These are phyloP conservation scores for Cotesia chilonis DNA, from an alignment of 1,140 invertebrate species.

Conservation along the genomic window DNA sequence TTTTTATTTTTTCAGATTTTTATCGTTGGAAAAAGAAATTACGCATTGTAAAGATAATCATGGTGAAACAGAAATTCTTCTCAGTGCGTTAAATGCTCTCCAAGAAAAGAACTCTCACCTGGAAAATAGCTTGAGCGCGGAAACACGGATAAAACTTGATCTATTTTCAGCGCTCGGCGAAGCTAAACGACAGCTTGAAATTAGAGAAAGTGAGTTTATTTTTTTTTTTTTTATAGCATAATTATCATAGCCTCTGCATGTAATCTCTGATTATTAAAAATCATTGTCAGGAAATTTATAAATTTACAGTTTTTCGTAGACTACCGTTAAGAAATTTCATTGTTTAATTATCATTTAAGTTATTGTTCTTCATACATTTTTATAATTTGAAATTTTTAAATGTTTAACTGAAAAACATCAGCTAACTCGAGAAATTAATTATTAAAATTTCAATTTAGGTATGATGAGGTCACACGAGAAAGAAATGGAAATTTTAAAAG, in stretches of 20 bases:
- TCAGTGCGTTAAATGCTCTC: conserved; percentile 81
- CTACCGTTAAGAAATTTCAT: too few relatives aligned
- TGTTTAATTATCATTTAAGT: too few relatives aligned
- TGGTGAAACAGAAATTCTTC: conserved; percentile 81
- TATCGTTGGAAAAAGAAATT: conserved; percentile 56
- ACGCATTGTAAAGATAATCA: conserved; percentile 74
- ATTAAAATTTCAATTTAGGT: conserved; percentile 66
- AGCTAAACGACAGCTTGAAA: conserved; percentile 91
- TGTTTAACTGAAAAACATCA: too few relatives aligned
- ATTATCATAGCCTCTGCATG: conserved; percentile 11
- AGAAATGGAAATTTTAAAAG: conserved; percentile 90
- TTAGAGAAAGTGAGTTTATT: conserved; percentile 83
- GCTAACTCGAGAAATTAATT: not conserved
- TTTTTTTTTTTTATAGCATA: conserved; percentile 38
- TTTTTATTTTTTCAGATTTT: conserved; percentile 29
- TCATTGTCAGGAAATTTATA: too few relatives aligned
- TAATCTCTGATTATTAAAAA: too few relatives aligned
- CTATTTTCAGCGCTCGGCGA: conserved; percentile 95
- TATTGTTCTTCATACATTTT: too few relatives aligned
- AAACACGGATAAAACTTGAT: conserved; percentile 95
- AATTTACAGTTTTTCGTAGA: too few relatives aligned
- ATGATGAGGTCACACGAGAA: conserved; percentile 83
- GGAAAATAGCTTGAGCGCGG: conserved; percentile 92
- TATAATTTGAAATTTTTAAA: not conserved
- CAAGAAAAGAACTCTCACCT: conserved; percentile 89